Evolutionary conservation across 1,140 invertebrate species (phyloP).

Genomic region (Amyelois transitella): DNA sequence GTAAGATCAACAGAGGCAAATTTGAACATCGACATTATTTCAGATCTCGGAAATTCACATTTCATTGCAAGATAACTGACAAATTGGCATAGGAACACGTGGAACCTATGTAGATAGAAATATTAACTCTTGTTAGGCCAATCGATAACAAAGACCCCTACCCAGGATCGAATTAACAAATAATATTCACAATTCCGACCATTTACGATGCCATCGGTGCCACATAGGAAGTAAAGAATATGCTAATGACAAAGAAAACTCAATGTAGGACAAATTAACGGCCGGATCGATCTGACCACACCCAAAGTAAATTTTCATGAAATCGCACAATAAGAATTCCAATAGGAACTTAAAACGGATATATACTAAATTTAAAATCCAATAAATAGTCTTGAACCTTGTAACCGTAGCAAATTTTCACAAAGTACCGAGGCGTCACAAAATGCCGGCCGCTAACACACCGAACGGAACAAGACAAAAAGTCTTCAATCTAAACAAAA

Average conservation of each 20-base stretch:
- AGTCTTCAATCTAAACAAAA: conserved; percentile 40
- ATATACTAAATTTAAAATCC: not conserved
- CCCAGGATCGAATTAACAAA: conserved; percentile 22
- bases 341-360: not conserved
- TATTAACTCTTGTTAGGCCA: too few species aligned
- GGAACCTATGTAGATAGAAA: conserved; percentile 19
- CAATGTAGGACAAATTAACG: not conserved
- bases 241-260: not conserved
- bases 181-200: not conserved
- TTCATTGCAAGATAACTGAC: not conserved
- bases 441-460: conserved; percentile 57
- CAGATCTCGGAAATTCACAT: too few species aligned
- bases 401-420: conserved; percentile 12
- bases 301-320: not conserved
- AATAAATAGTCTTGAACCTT: not conserved
- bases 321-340: not conserved
- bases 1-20: too few species aligned
- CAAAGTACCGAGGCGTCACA: conserved; percentile 42
- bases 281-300: not conserved
- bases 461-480: not conserved
- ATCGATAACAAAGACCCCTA: too few species aligned
- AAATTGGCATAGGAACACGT: conserved; percentile 37
- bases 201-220: not conserved
- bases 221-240: not conserved
- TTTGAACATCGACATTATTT: too few species aligned